Conservation (phyloP, 2,113 vertebrate species). For the Phalacrocorax carbo region DNA sequence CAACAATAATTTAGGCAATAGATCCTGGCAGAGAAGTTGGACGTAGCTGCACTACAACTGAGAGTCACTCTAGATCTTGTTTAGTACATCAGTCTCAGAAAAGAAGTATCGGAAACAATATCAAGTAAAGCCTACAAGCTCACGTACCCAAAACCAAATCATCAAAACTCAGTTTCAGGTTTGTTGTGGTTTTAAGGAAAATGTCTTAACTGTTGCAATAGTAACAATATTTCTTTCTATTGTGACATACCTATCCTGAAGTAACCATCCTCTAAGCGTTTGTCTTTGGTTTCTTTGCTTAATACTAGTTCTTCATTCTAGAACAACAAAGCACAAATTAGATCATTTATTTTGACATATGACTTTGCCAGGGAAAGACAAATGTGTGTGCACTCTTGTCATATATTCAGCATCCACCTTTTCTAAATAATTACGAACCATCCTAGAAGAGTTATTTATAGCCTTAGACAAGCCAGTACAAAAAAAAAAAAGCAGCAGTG, state of each 20-base stretch:
- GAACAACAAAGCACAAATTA: slow-evolving; percentile 21
- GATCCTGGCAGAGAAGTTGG: neutral
- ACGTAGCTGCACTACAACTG: neutral
- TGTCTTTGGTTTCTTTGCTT: slow-evolving; percentile 91
- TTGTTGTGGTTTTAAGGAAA: neutral
- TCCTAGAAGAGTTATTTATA: neutral
- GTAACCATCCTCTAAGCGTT: slow-evolving; percentile 89
- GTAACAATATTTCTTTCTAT: neutral
- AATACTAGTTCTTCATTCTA: slow-evolving; percentile 77
- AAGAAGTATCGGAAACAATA: neutral
- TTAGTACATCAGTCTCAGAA: neutral
- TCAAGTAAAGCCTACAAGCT: neutral
- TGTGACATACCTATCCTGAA: slow-evolving; percentile 87
- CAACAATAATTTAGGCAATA: neutral
- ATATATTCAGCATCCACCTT: neutral
- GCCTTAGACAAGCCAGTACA: neutral
- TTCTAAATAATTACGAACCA: neutral
- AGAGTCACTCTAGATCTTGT: neutral
- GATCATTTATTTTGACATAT: neutral
- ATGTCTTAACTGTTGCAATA: neutral
- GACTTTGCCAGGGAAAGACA: neutral
- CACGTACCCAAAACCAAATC: neutral
- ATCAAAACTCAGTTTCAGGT: neutral
- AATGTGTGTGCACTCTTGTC: neutral
- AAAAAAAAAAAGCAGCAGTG: neutral